A percentile compares a stretch with the other conserved stretches of the same genome.
Evolutionary conservation across 2,888 invertebrate genomes (phyloP).

Genomic region (Apomyelois bistriatella): DNA sequence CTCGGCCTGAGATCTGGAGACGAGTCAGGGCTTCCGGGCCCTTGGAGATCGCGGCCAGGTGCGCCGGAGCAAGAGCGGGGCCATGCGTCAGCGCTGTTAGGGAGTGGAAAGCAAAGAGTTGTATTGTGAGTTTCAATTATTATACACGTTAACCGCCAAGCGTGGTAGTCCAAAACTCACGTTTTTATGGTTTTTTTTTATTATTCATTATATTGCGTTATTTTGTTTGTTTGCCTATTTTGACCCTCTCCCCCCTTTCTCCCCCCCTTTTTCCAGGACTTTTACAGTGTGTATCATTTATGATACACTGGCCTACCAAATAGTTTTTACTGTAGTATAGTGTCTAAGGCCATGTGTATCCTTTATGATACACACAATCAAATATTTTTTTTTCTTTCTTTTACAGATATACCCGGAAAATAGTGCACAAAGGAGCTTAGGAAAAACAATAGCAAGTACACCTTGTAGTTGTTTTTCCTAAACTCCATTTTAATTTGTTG

Average conservation of each 20-base stretch:
- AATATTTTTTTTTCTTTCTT: not conserved
- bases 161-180: not conserved
- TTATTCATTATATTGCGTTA: conserved; percentile 18
- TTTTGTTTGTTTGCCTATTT: conserved; percentile 9
- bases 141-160: not conserved
- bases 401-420: not conserved
- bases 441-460: not conserved
- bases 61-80: conserved; percentile 64
- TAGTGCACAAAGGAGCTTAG: not conserved
- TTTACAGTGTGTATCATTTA: not conserved
- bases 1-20: conserved; percentile 63
- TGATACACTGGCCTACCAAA: not conserved
- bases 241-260: conserved; percentile 19
- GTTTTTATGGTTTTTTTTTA: conserved; percentile 22
- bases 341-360: not conserved
- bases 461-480: not conserved
- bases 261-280: not conserved
- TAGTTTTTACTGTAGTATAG: not conserved
- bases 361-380: not conserved
- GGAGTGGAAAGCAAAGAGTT: conserved; percentile 66
- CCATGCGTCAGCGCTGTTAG: conserved; percentile 63
- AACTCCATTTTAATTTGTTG: not conserved
- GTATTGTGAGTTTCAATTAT: conserved; percentile 57
- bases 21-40: conserved; percentile 61
- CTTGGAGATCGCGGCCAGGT: conserved; percentile 61